A percentile compares a stretch with the other conserved stretches of the same genome.
phyloP scores from a whole-genome alignment of 2,888 invertebrate genomes.

The Hylaea fasciaria region DNA sequence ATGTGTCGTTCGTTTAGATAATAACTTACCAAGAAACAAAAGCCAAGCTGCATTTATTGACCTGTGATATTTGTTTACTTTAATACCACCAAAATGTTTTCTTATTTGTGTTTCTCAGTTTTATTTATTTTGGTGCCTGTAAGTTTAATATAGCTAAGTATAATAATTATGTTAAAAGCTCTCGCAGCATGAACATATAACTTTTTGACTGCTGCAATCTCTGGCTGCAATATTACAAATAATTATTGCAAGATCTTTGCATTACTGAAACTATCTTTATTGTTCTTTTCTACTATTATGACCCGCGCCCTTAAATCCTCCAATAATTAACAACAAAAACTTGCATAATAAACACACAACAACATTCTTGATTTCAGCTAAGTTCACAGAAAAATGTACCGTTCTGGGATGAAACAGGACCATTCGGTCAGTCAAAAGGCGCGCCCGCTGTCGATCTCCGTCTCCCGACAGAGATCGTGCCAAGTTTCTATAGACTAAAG shows the following conservation, averaged over 20 bases:
- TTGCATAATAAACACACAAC: not conserved
- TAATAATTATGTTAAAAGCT: not conserved
- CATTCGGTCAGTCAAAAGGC: slow-evolving; percentile 61
- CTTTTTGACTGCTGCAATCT: too few species aligned
- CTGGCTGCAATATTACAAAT: too few species aligned
- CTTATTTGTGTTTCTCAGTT: slow-evolving; percentile 51
- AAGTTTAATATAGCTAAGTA: slow-evolving; percentile 51
- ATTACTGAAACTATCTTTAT: too few species aligned
- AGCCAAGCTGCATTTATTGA: slow-evolving; percentile 44
- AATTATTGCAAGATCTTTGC: too few species aligned
- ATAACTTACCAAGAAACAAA: slow-evolving; percentile 6
- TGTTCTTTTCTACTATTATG: too few species aligned
- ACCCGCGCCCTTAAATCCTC: too few species aligned
- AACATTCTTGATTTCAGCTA: slow-evolving; percentile 28
- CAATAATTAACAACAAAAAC: too few species aligned
- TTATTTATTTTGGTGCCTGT: slow-evolving; percentile 48
- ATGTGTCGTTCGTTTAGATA: too few species aligned
- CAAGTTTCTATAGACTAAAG: slow-evolving; percentile 84
- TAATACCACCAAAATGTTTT: slow-evolving; percentile 55
- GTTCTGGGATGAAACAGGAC: slow-evolving; percentile 76
- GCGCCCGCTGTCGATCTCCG: slow-evolving; percentile 65
- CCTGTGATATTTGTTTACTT: slow-evolving; percentile 57
- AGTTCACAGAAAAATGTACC: slow-evolving; percentile 55
- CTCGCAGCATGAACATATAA: too few species aligned
- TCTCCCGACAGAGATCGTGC: slow-evolving; percentile 79